phyloP scores from a whole-genome alignment of 2,113 vertebrate species.

The Vidua macroura region DNA sequence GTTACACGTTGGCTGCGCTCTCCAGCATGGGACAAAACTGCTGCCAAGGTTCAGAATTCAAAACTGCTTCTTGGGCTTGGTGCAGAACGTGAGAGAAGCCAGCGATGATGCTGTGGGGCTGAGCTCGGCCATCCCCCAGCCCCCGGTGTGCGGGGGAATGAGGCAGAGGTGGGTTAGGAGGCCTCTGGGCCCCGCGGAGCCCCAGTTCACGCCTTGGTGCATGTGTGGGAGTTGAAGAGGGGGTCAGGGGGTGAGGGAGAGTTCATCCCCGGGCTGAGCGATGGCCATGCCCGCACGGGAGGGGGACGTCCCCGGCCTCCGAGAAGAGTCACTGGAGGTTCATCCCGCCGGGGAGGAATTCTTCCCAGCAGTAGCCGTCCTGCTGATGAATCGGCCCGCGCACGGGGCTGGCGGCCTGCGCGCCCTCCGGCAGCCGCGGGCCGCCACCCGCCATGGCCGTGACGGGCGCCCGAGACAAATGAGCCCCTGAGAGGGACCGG shows the following conservation, averaged over 20 bases:
- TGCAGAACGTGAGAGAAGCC: not conserved
- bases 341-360: slow-evolving; percentile 57
- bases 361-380: slow-evolving; percentile 52
- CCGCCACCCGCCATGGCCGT: not conserved
- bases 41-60: fast-evolving
- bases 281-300: slow-evolving; percentile 25
- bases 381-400: slow-evolving; percentile 70
- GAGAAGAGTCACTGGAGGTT: slow-evolving; percentile 73
- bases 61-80: not conserved
- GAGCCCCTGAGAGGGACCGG: fast-evolving
- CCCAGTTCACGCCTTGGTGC: slow-evolving; percentile 70
- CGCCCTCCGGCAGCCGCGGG: not conserved
- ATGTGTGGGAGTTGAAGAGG: slow-evolving; percentile 66
- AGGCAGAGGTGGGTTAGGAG: not conserved
- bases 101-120: fast-evolving
- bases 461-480: fast-evolving
- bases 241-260: slow-evolving; percentile 82
- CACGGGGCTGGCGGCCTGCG: not conserved
- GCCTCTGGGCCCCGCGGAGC: not conserved
- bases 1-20: not conserved
- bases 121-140: not conserved
- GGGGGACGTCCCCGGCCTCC: not conserved
- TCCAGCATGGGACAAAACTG: not conserved
- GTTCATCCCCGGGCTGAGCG: slow-evolving; percentile 75
- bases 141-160: fast-evolving